These are phyloP conservation scores for Aegypius monachus DNA, from an alignment of 2,113 vertebrate genomes.

Conservation along the genomic window DNA sequence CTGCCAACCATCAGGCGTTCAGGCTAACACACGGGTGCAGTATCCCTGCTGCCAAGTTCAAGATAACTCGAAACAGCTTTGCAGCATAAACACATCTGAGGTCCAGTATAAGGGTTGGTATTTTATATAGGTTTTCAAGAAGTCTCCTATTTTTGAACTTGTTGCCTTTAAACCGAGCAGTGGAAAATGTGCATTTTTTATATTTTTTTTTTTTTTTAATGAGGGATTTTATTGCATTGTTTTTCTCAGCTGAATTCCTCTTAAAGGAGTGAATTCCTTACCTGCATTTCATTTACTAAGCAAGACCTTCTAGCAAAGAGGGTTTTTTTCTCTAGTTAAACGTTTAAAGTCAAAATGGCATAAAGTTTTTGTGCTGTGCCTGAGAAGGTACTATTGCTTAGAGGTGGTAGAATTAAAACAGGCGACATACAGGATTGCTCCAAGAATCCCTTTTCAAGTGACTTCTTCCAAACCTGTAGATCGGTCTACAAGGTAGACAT, in stretches of 20 bases:
- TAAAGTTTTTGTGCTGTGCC: not conserved
- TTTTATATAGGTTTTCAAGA: not conserved
- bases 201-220: not conserved
- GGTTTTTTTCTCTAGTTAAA: not conserved
- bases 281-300: not conserved
- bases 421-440: not conserved
- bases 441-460: not conserved
- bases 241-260: not conserved
- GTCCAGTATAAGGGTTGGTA: not conserved
- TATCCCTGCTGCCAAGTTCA: not conserved
- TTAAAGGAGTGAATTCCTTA: not conserved
- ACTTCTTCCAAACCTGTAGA: not conserved
- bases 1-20: not conserved
- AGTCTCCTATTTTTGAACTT: not conserved
- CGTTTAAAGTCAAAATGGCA: not conserved
- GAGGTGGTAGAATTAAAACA: not conserved
- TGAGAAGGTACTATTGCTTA: not conserved
- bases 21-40: accelerated
- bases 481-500: not conserved
- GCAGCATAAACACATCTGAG: not conserved
- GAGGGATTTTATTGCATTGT: not conserved
- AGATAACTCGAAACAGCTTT: not conserved
- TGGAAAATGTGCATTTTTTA: not conserved
- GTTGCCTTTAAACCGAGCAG: not conserved
- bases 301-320: not conserved